Evolutionary conservation across 2,888 invertebrate species (phyloP), one percentile per base, ranked within the genome.

Genomic region (Vesta saturnalis): DNA sequence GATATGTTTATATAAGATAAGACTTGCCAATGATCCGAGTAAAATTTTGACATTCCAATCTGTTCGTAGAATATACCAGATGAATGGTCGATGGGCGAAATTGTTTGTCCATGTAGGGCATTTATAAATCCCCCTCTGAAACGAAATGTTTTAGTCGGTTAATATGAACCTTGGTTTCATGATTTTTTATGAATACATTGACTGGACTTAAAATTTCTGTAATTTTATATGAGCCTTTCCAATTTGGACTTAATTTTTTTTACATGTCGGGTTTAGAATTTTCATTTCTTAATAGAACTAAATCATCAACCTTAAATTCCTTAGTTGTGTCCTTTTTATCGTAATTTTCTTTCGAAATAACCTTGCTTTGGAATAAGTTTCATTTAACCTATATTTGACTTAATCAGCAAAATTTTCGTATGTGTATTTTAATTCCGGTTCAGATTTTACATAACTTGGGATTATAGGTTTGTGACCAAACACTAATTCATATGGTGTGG

Each of bases 1-100:
- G 43, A 43, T 2, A 43, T 43, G n/a, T 43, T 43, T 43, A 43
- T 43, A n/a, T 43, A 43, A n/a, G 43, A 43, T 43, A 43, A 43
- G 43, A 43, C 43, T 43, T 43, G 43, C 43, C 43, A 43, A 43
- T 43, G 2, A 12, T 43, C 43, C 3, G 12, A n/a, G 14, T 43
- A 43, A 14, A 43, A 43, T 43, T 43, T 43, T 43, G 43, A 43
- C 2, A 14, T 43, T 10, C 43, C 43, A 43, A 43, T 14, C 5
- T 43, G 43, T 14, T 43, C 43, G n/a, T 43, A 43, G n/a, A 43
- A 43, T 2, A 43, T 43, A 43, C 43, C 43, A n/a, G 43, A 43
- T 43, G 43, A 5, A 43, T 43, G 12, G 43, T 43, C 10, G 43
- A 43, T 43, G 2, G 5, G 2, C 3, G 43, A 5, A 5, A 43